Percentiles rank a stretch among this genome's conserved stretches.
Conservation (phyloP, 1,140 invertebrate species). For the Trissolcus basalis region DNA sequence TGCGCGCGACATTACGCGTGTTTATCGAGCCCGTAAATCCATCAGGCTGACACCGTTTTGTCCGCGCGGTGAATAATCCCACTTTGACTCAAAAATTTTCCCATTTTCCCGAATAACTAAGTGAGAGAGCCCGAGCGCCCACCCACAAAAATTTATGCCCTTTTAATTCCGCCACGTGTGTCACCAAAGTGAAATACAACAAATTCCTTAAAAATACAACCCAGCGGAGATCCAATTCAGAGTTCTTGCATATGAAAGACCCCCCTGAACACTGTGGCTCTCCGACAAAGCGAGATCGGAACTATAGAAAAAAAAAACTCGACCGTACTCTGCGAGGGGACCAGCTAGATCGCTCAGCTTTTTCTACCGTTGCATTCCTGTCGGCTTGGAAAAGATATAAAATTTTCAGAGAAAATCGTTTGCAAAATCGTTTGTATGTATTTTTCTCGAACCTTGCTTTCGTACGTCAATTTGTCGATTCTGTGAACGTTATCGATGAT, state of each 20-base stretch:
- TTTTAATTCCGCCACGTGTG: constrained; percentile 28
- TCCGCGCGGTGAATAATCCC: constrained; percentile 16
- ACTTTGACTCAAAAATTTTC: constrained; percentile 23
- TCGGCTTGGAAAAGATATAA: too few relatives aligned
- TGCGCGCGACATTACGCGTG: constrained; percentile 16
- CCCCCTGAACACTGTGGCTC: constrained; percentile 30
- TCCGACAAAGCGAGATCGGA: constrained; percentile 26
- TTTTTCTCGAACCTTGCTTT: too few relatives aligned
- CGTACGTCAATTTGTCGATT: too few relatives aligned
- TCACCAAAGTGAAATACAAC: constrained; percentile 31
- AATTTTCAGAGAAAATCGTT: too few relatives aligned
- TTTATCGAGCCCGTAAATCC: constrained; percentile 32
- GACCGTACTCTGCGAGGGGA: too few relatives aligned
- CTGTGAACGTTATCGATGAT: too few relatives aligned
- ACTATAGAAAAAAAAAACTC: constrained; percentile 21
- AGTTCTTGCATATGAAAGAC: constrained; percentile 18
- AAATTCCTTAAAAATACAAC: constrained; percentile 41
- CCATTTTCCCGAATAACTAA: constrained; percentile 6
- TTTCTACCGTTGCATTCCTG: too few relatives aligned
- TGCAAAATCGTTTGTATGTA: too few relatives aligned
- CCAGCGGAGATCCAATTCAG: constrained; percentile 7
- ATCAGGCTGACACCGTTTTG: constrained; percentile 11
- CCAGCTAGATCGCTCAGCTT: too few relatives aligned
- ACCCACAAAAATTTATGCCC: constrained; percentile 29
- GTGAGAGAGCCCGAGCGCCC: neutral